Conservation (phyloP, 2,113 vertebrate genomes). For the Empidonax traillii region DNA sequence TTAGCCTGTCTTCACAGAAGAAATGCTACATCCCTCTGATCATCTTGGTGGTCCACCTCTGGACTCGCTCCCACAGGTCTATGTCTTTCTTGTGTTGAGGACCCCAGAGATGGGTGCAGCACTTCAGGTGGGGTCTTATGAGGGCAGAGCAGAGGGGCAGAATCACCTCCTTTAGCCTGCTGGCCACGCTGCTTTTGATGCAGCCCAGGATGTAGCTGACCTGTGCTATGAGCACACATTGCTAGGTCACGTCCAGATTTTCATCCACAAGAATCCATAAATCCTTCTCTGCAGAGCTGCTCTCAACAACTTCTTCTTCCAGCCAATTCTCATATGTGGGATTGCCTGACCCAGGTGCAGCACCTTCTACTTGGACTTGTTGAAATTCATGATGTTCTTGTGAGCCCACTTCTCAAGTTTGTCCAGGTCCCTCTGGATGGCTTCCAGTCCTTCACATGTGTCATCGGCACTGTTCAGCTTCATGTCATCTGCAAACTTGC, state of each 20-base stretch:
- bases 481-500: background rate
- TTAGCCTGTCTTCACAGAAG: background rate
- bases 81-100: background rate
- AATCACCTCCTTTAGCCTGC: background rate
- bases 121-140: background rate
- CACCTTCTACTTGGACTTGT: background rate
- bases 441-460: background rate
- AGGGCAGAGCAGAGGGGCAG: background rate
- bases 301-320: background rate
- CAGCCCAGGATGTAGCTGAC: background rate
- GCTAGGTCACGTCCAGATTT: background rate
- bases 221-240: background rate
- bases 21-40: background rate
- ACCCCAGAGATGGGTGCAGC: background rate
- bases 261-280: background rate
- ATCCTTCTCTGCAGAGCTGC: background rate
- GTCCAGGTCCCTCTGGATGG: background rate
- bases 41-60: background rate
- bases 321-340: background rate
- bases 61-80: background rate
- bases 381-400: background rate
- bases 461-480: background rate
- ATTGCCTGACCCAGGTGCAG: background rate
- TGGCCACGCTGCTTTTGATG: background rate
- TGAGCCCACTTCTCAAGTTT: background rate